Conservation (phyloP, 1,140 invertebrate species). For the Aphaenogaster floridana region DNA sequence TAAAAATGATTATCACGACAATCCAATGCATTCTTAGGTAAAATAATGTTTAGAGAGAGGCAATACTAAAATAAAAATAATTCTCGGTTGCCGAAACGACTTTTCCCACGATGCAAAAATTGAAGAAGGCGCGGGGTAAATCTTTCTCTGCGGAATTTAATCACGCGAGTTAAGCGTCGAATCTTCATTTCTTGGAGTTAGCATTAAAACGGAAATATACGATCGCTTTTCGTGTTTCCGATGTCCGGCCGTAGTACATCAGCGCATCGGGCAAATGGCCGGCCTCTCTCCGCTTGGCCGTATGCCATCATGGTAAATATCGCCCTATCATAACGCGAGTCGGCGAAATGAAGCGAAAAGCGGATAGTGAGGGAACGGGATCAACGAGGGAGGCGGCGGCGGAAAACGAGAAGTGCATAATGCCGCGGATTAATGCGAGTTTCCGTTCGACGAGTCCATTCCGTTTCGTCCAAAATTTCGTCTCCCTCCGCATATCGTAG, state of each 20-base stretch:
- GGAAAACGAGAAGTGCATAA: conserved; percentile 36
- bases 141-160: background rate
- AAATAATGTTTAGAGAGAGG: background rate
- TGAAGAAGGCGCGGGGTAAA: background rate
- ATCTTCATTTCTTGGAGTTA: conserved; percentile 14
- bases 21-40: background rate
- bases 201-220: conserved; percentile 16
- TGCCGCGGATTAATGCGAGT: conserved; percentile 69
- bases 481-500: background rate
- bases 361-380: conserved; percentile 52
- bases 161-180: conserved; percentile 1
- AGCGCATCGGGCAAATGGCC: conserved; percentile 1
- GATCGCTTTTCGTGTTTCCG: conserved; percentile 36
- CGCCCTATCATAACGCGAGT: conserved; percentile 45
- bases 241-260: conserved; percentile 21
- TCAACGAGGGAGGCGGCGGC: background rate
- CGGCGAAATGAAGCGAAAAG: conserved; percentile 72
- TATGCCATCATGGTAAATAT: conserved; percentile 61
- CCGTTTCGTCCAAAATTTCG: conserved; percentile 47
- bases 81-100: background rate
- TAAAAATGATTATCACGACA: background rate
- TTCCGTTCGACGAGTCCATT: conserved; percentile 60
- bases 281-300: conserved; percentile 45
- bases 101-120: background rate
- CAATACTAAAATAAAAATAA: background rate